Evolutionary conservation across 2,797 vertebrate species (phyloP), one percentile per base, ranked within the genome.

Genomic region (Eulemur coronatus): DNA sequence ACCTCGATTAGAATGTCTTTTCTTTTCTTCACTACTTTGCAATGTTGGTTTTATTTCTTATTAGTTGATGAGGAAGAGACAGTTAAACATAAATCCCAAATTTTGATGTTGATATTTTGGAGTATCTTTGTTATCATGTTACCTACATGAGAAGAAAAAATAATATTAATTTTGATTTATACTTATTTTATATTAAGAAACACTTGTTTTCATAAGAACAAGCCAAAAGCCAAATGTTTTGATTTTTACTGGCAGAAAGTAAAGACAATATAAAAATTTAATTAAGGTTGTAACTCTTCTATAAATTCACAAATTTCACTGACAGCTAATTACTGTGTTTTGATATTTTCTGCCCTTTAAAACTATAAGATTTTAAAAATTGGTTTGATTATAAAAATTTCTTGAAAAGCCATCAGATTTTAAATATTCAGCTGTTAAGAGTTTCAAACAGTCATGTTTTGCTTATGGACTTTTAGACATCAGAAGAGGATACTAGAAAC

Each of bases 201-300:
- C 15, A 69, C 10, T 67, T 89, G 55, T 90, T 92, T 93, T 94
- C 30, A 38, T 59, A 84, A 92, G 65, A 82, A 92, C 9, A 75
- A 55, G 9, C 43, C 57, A 84, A 79, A 67, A 41, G 9, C 30
- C 59, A 94, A 78, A 85, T 93, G 50, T 73, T 73, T 96, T 79
- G 22, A 15, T 73, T 94, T 96, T 85, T 69, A 67, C 52, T 97
- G 63, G 63, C 96, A 95, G 63, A 82, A 96, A 95, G 57, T 70
- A 35, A 84, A 94, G 57, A 22, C 35, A 86, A 63, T 90, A 89
- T 97, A 70, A 95, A 91, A 94, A 52, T 76, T 91, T 96, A 95
- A 95, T 96, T 86, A 87, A 93, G 50, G 63, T 65, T 94, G 5
- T 82, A 93, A 84, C 22, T 89, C 52, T 76, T 89, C 14, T 55